Evolutionary conservation across 1,140 invertebrate genomes (phyloP).

Genomic region (Aphaenogaster ashmeadi): DNA sequence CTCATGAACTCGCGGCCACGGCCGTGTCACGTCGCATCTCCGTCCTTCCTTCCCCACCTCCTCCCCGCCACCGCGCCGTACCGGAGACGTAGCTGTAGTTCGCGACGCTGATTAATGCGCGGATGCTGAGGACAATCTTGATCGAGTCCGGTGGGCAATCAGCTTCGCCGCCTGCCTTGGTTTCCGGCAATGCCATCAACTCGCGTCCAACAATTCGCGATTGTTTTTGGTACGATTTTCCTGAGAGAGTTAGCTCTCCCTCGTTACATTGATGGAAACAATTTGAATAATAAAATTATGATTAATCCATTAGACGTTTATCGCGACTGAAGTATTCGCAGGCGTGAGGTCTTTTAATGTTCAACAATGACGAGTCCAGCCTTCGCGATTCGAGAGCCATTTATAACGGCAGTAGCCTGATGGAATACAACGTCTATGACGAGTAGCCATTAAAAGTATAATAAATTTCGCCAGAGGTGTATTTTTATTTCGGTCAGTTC

Average conservation of each 20-base stretch:
- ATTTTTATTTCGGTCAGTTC: not conserved
- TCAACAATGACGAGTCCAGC: not conserved
- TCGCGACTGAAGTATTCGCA: not conserved
- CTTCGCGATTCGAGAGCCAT: not conserved
- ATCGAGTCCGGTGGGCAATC: conserved; percentile 43
- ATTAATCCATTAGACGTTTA: conserved; percentile 40
- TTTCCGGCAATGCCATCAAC: conserved; percentile 45
- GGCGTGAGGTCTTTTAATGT: not conserved
- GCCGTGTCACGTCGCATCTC: conserved; percentile 58
- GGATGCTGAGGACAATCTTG: conserved; percentile 59
- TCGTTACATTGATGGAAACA: not conserved
- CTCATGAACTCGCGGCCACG: conserved; percentile 50
- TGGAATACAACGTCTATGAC: conserved; percentile 20
- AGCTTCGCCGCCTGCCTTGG: conserved; percentile 24
- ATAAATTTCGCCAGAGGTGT: conserved; percentile 10
- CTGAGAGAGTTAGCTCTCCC: not conserved
- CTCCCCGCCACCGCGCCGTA: not conserved
- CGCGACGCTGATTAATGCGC: conserved; percentile 59
- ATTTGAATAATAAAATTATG: conserved; percentile 39
- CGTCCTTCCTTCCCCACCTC: not conserved
- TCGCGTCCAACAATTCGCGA: conserved; percentile 18
- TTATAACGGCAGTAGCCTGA: conserved; percentile 21
- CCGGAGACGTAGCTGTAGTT: conserved; percentile 14
- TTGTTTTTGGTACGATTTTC: conserved; percentile 30
- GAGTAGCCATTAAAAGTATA: not conserved